Conservation (phyloP, 2,888 invertebrate species). For the Brachyopa scutellaris region DNA sequence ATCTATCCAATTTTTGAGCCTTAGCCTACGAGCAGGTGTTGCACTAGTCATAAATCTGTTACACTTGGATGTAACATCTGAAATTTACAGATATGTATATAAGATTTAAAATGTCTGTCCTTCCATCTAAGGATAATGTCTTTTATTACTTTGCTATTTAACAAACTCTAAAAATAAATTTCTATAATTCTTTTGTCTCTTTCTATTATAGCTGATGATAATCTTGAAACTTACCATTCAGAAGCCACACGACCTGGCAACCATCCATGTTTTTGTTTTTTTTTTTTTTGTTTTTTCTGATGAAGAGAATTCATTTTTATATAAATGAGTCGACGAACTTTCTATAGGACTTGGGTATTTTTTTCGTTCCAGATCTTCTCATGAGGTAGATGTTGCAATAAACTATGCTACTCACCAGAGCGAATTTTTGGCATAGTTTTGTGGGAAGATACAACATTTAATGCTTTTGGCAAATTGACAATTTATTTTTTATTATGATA, state of each 20-base stretch:
- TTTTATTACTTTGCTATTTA: not conserved
- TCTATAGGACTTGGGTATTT: constrained; percentile 16
- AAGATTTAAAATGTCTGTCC: not conserved
- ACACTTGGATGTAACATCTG: no score
- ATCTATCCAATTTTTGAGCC: no score
- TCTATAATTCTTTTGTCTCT: constrained; percentile 10
- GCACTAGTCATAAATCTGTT: no score
- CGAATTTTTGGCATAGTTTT: constrained; percentile 57
- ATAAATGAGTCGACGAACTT: constrained; percentile 61
- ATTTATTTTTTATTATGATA: constrained; percentile 52
- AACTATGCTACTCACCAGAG: constrained; percentile 36
- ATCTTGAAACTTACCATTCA: constrained; percentile 12
- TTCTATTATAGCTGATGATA: constrained; percentile 17
- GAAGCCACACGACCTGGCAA: constrained; percentile 48
- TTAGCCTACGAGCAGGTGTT: no score
- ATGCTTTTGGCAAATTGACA: constrained; percentile 57
- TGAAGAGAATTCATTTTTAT: constrained; percentile 18
- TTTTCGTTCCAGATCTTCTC: constrained; percentile 35
- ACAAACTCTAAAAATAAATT: not conserved
- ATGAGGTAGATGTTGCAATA: constrained; percentile 40
- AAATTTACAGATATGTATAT: no score
- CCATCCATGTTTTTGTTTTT: constrained; percentile 20
- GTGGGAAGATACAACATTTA: constrained; percentile 56
- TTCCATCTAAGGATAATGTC: not conserved
- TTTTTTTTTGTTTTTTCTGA: constrained; percentile 5